Conservation (phyloP, 2,797 vertebrate genomes). For the Centropyge bicolor region DNA sequence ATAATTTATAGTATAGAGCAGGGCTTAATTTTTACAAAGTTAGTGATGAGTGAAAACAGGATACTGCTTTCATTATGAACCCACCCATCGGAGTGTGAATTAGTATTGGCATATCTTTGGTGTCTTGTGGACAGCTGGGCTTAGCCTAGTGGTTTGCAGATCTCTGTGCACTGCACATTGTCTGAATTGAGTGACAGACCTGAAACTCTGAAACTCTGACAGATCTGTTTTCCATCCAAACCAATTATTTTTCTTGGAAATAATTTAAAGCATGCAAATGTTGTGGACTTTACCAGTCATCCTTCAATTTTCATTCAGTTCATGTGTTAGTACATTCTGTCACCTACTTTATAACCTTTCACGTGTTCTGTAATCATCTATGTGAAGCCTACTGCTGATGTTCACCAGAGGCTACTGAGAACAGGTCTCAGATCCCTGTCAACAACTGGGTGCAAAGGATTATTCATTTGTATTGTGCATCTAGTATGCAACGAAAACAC, state of each 20-base stretch:
- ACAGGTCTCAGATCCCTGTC: not conserved
- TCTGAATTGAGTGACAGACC: not conserved
- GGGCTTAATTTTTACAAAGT: not conserved
- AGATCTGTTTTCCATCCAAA: constrained; percentile 3
- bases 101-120: not conserved
- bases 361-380: not conserved
- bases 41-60: not conserved
- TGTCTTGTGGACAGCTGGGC: too few relatives aligned
- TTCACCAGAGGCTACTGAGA: constrained; percentile 1
- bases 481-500: not conserved
- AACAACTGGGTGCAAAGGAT: not conserved
- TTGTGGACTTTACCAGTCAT: not conserved
- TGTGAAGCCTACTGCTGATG: not conserved
- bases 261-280: not conserved
- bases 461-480: not conserved
- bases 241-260: not conserved
- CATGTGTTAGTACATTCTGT: not conserved
- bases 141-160: not conserved
- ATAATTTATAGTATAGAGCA: not conserved
- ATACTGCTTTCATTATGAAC: not conserved
- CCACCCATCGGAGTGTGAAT: not conserved
- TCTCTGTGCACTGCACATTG: not conserved
- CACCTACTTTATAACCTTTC: not conserved
- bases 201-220: too few relatives aligned
- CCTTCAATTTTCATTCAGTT: not conserved